Conservation (phyloP, 2,888 invertebrate species). For the Pemphredon lugubris region DNA sequence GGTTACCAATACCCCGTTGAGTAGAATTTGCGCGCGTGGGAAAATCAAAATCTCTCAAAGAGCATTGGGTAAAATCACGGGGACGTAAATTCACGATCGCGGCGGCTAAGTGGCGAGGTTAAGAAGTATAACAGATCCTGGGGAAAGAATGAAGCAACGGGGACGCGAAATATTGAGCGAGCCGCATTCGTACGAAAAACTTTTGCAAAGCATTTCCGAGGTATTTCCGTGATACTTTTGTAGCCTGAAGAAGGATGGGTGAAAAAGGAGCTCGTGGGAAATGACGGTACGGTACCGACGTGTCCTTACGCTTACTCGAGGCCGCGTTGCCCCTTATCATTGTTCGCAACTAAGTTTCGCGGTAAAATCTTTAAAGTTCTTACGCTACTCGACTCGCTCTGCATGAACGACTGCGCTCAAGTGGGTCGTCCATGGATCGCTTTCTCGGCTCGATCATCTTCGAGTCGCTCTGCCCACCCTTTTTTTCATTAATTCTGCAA, state of each 20-base stretch:
- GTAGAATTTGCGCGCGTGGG: too few species aligned
- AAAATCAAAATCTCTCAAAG: too few species aligned
- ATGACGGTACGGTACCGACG: constrained; percentile 35
- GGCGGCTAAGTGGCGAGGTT: constrained; percentile 41
- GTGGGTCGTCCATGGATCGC: constrained; percentile 16
- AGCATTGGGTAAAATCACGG: too few species aligned
- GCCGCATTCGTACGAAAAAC: too few species aligned
- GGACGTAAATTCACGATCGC: too few species aligned
- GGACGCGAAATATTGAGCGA: constrained; percentile 11
- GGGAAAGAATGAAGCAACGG: too few species aligned
- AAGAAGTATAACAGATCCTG: constrained; percentile 50
- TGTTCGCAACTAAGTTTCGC: constrained; percentile 40
- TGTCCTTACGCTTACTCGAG: constrained; percentile 48
- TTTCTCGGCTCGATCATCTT: too few species aligned
- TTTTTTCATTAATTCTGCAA: too few species aligned
- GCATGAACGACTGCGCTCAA: constrained; percentile 20
- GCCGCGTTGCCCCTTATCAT: constrained; percentile 55
- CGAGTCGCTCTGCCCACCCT: too few species aligned
- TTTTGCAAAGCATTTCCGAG: too few species aligned
- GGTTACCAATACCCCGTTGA: too few species aligned
- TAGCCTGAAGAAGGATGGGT: not conserved
- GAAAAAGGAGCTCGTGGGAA: constrained; percentile 52
- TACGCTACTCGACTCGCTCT: constrained; percentile 30
- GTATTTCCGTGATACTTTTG: not conserved
- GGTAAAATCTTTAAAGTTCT: constrained; percentile 57